Base-by-base conservation (phyloP, 2,113 vertebrate genomes). In the Barbus barbus region DNA sequence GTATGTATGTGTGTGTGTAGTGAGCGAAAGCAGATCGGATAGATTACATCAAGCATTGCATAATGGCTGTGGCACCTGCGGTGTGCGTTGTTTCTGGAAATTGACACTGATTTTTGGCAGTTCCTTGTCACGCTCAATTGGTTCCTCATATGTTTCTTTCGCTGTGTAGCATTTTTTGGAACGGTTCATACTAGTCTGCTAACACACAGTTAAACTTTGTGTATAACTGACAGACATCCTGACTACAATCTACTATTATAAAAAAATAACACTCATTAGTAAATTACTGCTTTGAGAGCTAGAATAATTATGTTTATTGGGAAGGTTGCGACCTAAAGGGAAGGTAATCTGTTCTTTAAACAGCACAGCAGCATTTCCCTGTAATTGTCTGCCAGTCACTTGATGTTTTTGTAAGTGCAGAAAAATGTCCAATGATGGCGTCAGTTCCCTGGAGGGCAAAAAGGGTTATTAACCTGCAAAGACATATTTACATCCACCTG, bases 111-210 rank as follows among this genome's bases (percentile, higher is more conserved):
- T 83, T 90, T 89, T 83, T 87, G 86, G 88, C 85, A 87, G 85
- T 76, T 83, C 89, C 82, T 61, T 51, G 28, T 85, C 89, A 90
- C 31, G 87, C 87, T 79, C 87, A 86, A 90, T 90, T 90, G 87
- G 90, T 86, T 87, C 83, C 86, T 86, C 87, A 90, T 91, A 91
- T 86, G 86, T 90, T 92, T 93, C 65, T 83, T 87, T 85, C 86
- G 87, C 87, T 88, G 89, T 87, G 83, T 87, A 83, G 87, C 84
- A 87, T 80, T 12, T 44, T 44, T 44, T 41, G 53, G 31, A 36
- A 36, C 4, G 24, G 38, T 20, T 48, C 38, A 67, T 16, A 20
- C 28, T 46, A 26, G 26, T 26, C 33, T 46, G 63, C 44, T 28
- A 31, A 67, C 79, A 44, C 61, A 51, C 46, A 6, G 16, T 51